These are phyloP conservation scores for Apis cerana DNA, from an alignment of 1,140 invertebrate genomes.

Conservation along the genomic window DNA sequence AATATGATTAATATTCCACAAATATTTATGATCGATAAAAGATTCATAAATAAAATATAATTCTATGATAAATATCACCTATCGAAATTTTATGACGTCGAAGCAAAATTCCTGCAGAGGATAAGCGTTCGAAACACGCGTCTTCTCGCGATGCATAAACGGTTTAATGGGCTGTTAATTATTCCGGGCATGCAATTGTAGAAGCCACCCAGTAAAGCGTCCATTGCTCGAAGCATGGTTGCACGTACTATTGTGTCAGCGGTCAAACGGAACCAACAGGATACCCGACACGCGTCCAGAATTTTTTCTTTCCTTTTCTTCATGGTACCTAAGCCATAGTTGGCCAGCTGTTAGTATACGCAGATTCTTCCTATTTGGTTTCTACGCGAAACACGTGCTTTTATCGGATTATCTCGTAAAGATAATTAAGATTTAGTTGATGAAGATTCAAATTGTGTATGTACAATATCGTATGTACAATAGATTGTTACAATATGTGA, in stretches of 20 bases:
- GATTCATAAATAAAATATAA: background rate
- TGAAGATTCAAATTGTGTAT: background rate
- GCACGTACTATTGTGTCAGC: slow-evolving; percentile 79
- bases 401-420: background rate
- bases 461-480: too few species aligned
- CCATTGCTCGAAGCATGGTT: slow-evolving; percentile 64
- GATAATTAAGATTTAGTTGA: background rate
- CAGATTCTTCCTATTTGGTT: slow-evolving; percentile 53
- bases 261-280: slow-evolving; percentile 76
- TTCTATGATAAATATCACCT: background rate
- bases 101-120: background rate
- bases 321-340: slow-evolving; percentile 56
- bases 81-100: slow-evolving; percentile 10
- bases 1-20: background rate
- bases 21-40: background rate
- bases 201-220: slow-evolving; percentile 58
- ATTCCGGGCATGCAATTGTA: slow-evolving; percentile 61
- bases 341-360: slow-evolving; percentile 56
- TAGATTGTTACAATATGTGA: background rate
- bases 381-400: background rate
- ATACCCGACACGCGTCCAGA: slow-evolving; percentile 75
- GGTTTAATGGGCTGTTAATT: slow-evolving; percentile 60
- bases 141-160: slow-evolving; percentile 39
- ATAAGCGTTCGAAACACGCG: slow-evolving; percentile 9
- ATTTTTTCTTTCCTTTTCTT: slow-evolving; percentile 64